Percentiles rank a stretch among this genome's conserved stretches.
These are phyloP conservation scores for Lateolabrax maculatus DNA, from an alignment of 2,797 vertebrate species.

Conservation along the genomic window DNA sequence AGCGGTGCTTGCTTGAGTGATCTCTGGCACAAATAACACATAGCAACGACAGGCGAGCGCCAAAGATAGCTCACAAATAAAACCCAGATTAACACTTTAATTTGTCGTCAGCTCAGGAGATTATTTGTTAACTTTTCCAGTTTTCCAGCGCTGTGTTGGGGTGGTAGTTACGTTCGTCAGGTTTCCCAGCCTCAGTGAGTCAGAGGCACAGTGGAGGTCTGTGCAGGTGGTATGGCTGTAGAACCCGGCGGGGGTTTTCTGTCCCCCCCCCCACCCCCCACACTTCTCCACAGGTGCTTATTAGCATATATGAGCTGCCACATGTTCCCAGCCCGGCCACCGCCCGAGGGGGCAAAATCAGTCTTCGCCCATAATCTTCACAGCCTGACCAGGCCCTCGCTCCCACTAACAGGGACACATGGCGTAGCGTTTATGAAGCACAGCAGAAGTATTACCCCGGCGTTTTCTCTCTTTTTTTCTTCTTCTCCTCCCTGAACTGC, in stretches of 20 bases:
- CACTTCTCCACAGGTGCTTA: constrained; percentile 87
- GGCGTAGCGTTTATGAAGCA: constrained; percentile 78
- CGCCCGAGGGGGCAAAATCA: constrained; percentile 85
- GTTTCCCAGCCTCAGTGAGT: constrained; percentile 63
- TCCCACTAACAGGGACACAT: constrained; percentile 77
- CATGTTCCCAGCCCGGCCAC: constrained; percentile 83
- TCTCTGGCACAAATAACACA: constrained; percentile 10
- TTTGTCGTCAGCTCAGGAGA: constrained; percentile 13
- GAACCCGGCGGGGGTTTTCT: constrained; percentile 78
- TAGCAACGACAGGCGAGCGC: not conserved
- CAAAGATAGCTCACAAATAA: constrained; percentile 19
- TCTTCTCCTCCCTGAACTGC: constrained; percentile 55
- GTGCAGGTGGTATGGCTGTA: constrained; percentile 85
- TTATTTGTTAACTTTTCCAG: constrained; percentile 35
- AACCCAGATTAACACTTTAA: constrained; percentile 15
- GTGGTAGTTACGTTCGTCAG: constrained; percentile 53
- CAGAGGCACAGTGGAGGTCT: constrained; percentile 81
- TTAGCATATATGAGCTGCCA: constrained; percentile 90
- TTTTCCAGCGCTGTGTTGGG: constrained; percentile 39
- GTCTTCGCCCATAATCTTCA: constrained; percentile 84
- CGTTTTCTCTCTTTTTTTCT: constrained; percentile 50
- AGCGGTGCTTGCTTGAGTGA: not conserved
- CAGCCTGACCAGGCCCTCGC: constrained; percentile 78
- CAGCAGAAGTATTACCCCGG: constrained; percentile 73
- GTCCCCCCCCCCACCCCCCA: constrained; percentile 71